Base-by-base conservation (phyloP, 1,140 invertebrate species). In the Ceratina japonica region DNA sequence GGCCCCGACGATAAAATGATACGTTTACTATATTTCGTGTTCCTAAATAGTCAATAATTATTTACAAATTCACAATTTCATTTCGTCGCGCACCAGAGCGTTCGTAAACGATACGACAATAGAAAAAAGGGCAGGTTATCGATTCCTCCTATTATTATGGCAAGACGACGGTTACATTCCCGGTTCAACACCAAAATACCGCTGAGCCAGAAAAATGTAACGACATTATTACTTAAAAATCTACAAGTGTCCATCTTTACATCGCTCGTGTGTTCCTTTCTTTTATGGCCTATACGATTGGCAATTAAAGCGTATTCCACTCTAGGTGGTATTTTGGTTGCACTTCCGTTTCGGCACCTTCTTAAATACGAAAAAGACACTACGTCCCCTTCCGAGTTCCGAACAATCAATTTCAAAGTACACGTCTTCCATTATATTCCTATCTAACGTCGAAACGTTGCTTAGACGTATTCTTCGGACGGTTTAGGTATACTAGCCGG, bases 381-480 rank as follows among this genome's bases (percentile, higher is more conserved):
- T 44, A 44, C 5, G 37, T 10, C 10, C 37, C 5, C 10, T 44
- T 44, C 5, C 5, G 37, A 44, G 37, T 44, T 44, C 37, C 10
- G 2, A 44, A 44, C 37, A 8, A 7, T 44, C 10, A 44, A 10
- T 44, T 44, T 8, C 37, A 10, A 44, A 10, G 37, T n/a, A n/a
- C 37, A 44, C 37, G 10, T 44, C 37, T 44, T 44, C 3, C 37
- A 10, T 10, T 44, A 44, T n/a, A 44, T 44, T 44, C 37, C 37
- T 15, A 13, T 24, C 5, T 1, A 2, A 31, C 31, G 1, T 8
- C 18, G 4, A 31, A 64, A 22, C 37, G 2, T 7, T 8, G 0
- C 56, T 85, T 66, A 96, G 88, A 97, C 96, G 89, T 96, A 96
- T 90, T 96, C 96, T 91, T 96, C 96, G 16, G 96, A 96, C 63